Percentiles rank a stretch among this genome's conserved stretches.
Conservation (phyloP, 1,140 invertebrate species). For the Mizuhopecten yessoensis region DNA sequence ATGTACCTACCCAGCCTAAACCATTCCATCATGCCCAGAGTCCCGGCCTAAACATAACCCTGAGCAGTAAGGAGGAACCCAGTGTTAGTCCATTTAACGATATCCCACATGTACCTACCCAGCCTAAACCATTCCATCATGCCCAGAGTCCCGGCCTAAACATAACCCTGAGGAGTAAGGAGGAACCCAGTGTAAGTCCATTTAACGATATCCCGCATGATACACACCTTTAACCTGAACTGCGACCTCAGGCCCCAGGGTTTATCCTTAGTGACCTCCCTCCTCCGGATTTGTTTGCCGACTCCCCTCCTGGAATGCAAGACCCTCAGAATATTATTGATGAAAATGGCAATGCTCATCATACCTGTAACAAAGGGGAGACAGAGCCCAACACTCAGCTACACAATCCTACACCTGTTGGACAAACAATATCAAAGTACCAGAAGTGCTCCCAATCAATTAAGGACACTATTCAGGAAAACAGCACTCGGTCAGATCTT, state of each 20-base stretch:
- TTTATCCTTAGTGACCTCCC: neutral
- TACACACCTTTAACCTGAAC: neutral
- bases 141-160: neutral
- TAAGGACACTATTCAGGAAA: neutral
- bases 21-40: too few relatives aligned
- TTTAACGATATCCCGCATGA: neutral
- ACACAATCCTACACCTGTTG: neutral
- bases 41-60: neutral
- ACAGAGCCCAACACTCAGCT: neutral
- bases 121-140: neutral
- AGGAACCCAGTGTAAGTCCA: neutral
- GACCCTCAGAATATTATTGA: neutral
- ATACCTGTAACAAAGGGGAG: neutral
- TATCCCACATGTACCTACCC: neutral
- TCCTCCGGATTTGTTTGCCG: neutral
- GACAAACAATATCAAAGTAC: neutral
- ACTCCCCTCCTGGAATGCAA: neutral
- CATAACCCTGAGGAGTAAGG: neutral
- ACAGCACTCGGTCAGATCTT: neutral
- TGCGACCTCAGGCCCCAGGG: conserved; percentile 20
- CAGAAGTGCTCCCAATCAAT: neutral
- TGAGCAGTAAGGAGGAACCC: neutral
- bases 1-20: neutral
- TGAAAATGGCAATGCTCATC: neutral
- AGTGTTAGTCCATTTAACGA: neutral